Conservation (phyloP, 2,888 invertebrate genomes). For the Morinoia aosen region DNA sequence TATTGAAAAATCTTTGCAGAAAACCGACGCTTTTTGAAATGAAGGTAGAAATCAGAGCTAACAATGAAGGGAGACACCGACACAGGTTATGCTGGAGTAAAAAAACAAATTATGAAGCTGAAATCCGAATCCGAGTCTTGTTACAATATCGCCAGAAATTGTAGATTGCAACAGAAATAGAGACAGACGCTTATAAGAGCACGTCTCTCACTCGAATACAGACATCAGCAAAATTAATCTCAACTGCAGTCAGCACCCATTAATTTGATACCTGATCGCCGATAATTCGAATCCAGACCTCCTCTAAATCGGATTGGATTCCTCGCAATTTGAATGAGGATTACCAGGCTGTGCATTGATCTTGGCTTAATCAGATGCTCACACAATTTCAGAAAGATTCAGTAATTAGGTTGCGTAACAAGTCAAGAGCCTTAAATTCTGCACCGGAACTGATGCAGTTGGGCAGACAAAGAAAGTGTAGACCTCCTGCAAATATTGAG, state of each 20-base stretch:
- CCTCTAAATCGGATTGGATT: not conserved
- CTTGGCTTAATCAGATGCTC: not conserved
- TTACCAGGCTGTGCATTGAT: not conserved
- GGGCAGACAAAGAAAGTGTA: not conserved
- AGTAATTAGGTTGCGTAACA: not conserved
- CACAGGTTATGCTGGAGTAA: too few relatives aligned
- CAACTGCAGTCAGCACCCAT: not conserved
- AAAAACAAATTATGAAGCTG: too few relatives aligned
- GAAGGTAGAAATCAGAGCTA: too few relatives aligned
- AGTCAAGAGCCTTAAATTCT: not conserved
- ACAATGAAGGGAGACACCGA: too few relatives aligned
- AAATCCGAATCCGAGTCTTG: not conserved
- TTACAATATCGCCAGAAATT: not conserved
- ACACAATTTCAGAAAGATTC: not conserved
- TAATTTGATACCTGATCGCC: not conserved
- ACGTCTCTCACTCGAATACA: not conserved
- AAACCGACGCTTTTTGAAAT: too few relatives aligned
- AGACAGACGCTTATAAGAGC: not conserved
- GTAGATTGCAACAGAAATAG: not conserved
- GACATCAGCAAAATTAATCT: not conserved
- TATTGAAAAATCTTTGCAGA: too few relatives aligned
- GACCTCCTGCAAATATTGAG: not conserved
- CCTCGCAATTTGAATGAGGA: not conserved
- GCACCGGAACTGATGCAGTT: not conserved
- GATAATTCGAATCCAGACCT: not conserved